These are phyloP conservation scores for Indri indri DNA, from an alignment of 2,113 vertebrate species.

Conservation along the genomic window DNA sequence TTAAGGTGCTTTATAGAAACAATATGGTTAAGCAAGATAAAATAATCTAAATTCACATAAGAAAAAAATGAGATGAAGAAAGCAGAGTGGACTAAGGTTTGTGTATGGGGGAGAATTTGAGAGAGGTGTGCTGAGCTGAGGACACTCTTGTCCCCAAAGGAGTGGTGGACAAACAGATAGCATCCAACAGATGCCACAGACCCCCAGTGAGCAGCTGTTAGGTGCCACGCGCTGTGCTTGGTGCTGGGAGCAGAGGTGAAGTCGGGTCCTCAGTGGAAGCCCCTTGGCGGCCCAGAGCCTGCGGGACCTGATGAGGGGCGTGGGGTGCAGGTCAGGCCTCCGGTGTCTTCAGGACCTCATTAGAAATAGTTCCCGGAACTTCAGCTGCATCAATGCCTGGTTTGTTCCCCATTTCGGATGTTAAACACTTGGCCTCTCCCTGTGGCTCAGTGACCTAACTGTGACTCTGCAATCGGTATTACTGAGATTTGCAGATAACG, in stretches of 20 bases:
- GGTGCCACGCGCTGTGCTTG: rapidly evolving
- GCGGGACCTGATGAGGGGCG: rapidly evolving
- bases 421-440: neutral
- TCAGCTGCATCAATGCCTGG: neutral
- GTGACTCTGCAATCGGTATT: neutral
- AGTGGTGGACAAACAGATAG: neutral
- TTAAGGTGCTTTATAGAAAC: neutral
- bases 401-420: neutral
- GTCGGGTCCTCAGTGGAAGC: neutral
- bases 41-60: neutral
- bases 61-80: neutral
- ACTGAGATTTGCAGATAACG: neutral
- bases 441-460: neutral
- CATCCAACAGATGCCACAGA: neutral
- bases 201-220: neutral
- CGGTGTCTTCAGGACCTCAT: neutral
- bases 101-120: neutral
- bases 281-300: neutral
- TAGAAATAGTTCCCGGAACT: neutral
- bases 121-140: neutral
- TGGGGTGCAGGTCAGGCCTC: neutral
- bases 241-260: neutral
- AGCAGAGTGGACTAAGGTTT: too few species aligned
- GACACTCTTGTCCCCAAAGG: neutral
- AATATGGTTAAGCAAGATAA: neutral